These are phyloP conservation scores for Sminthurinus aureus DNA, from an alignment of 2,888 invertebrate genomes.

Conservation along the genomic window DNA sequence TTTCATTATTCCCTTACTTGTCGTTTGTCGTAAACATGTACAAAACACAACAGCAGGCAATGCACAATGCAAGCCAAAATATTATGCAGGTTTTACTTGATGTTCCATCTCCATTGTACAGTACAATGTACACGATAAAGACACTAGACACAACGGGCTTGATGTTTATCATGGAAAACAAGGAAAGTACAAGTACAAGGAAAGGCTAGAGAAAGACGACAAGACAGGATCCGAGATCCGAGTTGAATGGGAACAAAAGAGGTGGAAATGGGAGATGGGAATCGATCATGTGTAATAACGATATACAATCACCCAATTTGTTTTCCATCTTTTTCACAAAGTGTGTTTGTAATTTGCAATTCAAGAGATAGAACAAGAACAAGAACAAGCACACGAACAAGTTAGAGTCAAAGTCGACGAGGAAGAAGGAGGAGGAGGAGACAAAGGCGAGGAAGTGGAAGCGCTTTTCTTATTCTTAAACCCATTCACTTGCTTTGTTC, in stretches of 20 bases:
- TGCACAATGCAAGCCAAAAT: too few relatives aligned
- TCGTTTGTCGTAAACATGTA: background rate
- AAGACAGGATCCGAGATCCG: background rate
- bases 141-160: background rate
- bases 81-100: too few relatives aligned
- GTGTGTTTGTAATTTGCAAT: background rate
- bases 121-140: background rate
- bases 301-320: conserved; percentile 41
- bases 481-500: background rate
- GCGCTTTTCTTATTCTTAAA: too few relatives aligned
- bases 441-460: background rate
- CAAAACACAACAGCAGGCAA: too few relatives aligned
- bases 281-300: conserved; percentile 50
- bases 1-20: background rate
- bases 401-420: background rate
- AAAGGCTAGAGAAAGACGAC: background rate
- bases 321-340: conserved; percentile 23
- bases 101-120: too few relatives aligned
- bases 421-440: background rate
- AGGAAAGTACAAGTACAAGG: background rate
- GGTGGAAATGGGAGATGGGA: conserved; percentile 29
- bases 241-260: conserved; percentile 16
- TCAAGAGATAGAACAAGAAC: background rate
- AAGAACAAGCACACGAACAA: background rate
- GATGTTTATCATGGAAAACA: conserved; percentile 12